Conservation (phyloP, 2,888 invertebrate species). For the Hemistola chrysoprasaria region DNA sequence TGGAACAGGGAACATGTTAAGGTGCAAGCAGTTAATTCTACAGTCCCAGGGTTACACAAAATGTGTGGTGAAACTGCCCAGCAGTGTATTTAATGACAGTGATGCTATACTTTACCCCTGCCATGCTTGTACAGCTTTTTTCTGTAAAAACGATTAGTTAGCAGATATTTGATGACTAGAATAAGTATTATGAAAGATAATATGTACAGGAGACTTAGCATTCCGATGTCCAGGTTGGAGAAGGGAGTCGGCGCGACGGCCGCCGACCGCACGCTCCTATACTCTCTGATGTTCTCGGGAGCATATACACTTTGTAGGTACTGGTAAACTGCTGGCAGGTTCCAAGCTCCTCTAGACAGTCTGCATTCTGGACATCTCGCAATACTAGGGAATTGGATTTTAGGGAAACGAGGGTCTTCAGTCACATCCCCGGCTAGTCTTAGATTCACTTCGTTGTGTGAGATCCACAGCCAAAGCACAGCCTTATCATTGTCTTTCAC, state of each 20-base stretch:
- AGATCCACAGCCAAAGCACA: slow-evolving; percentile 96
- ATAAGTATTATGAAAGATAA: slow-evolving; percentile 88
- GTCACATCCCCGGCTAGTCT: slow-evolving; percentile 92
- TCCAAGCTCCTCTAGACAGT: slow-evolving; percentile 82
- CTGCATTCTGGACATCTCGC: slow-evolving; percentile 87
- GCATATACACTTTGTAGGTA: slow-evolving; percentile 83
- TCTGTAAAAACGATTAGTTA: slow-evolving; percentile 86
- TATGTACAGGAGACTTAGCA: slow-evolving; percentile 89
- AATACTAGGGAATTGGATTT: slow-evolving; percentile 92
- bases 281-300: slow-evolving; percentile 48
- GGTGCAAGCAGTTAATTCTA: slow-evolving; percentile 1
- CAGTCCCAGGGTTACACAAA: slow-evolving; percentile 2
- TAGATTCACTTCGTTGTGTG: slow-evolving; percentile 96
- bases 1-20: no score
- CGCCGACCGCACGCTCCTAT: slow-evolving; percentile 41
- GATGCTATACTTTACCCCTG: slow-evolving; percentile 86
- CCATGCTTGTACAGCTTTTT: slow-evolving; percentile 89
- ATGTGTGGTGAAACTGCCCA: neutral
- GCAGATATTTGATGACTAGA: slow-evolving; percentile 88
- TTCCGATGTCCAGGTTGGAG: slow-evolving; percentile 87
- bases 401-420: slow-evolving; percentile 95
- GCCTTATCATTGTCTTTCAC: slow-evolving; percentile 88
- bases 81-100: neutral
- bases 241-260: slow-evolving; percentile 72
- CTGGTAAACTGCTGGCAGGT: slow-evolving; percentile 82